Base-by-base conservation (phyloP, 92 coral and sea anemone genomes). In the Siderastrea radians region DNA sequence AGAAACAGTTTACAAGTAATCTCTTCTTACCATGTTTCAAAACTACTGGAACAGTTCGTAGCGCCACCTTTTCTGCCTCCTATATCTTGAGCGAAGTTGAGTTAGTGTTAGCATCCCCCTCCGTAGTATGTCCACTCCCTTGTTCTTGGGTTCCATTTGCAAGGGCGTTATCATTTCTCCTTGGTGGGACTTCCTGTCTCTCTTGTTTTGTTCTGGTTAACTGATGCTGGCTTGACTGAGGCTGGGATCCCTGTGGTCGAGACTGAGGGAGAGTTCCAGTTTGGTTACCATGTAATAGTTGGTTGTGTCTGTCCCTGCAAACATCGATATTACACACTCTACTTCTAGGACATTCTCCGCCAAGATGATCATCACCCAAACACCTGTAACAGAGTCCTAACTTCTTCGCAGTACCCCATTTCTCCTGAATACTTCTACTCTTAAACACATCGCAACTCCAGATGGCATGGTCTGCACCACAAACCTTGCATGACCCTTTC, bases 1-100 rank as follows among this genome's bases (percentile, higher is more conserved):
- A n/a, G n/a, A n/a, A n/a, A n/a, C n/a, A n/a, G n/a, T n/a, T n/a
- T n/a, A n/a, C n/a, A n/a, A 83, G 49, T 61, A 84, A 47, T 68
- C 90, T 69, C 38, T 84, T 89, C 44, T 69, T 69, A 12, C 93
- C 81, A 86, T 86, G 65, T 17, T 86, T 80, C 75, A 91, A 26
- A 5, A 91, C 76, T n/a, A 78, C 86, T 72, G 92, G 92, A 68
- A 88, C 90, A 75, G 87, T 91, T 75, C 92, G 89, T 54, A 91
- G 89, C 15, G 87, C 86, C 47, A 88, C 84, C 45, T 67, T 66
- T 57, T 86, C 78, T 77, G 67, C 54, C 15, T 65, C 63, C 60
- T 85, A 87, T 81, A 77, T 50, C 84, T 67, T 52, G 6, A 64
- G 72, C 55, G 84, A 57, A 77, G 68, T 77, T 57, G 81, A 77